Conservation (phyloP, 2,797 vertebrate species). For the Thaleichthys pacificus region DNA sequence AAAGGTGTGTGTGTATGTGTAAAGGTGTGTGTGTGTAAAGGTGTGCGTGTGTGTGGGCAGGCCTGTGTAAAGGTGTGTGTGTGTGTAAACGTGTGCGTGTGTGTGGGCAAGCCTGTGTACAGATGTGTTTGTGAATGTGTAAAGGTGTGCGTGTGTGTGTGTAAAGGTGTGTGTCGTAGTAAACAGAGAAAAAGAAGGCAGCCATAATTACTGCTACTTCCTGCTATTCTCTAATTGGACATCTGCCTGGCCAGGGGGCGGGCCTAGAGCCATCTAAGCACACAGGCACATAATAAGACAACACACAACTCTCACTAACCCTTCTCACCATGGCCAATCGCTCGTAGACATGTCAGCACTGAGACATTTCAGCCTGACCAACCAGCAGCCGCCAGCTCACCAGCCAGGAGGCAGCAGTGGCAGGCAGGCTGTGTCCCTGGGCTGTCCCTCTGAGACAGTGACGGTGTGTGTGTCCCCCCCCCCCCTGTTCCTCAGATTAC, state of each 20-base stretch:
- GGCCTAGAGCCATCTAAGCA: conserved; percentile 65
- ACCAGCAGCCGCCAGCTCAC: too few species aligned
- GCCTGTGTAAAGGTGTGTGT: too few species aligned
- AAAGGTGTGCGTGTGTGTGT: conserved; percentile 8
- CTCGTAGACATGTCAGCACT: too few species aligned
- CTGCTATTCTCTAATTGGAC: conserved; percentile 78
- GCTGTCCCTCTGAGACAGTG: conserved; percentile 30
- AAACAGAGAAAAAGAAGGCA: conserved; percentile 61
- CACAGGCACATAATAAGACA: conserved; percentile 53
- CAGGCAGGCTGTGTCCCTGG: conserved; percentile 15
- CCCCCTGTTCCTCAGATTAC: conserved; percentile 60
- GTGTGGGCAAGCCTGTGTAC: too few species aligned
- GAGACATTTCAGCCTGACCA: too few species aligned
- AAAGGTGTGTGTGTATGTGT: too few species aligned
- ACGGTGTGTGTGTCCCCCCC: conserved; percentile 8
- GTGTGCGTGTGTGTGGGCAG: too few species aligned
- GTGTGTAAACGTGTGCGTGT: too few species aligned
- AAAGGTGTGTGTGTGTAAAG: too few species aligned
- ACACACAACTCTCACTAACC: conserved; percentile 25
- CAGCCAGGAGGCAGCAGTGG: conserved; percentile 5
- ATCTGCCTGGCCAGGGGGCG: conserved; percentile 73
- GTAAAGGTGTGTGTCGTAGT: conserved; percentile 34
- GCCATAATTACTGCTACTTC: conserved; percentile 72
- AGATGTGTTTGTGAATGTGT: too few species aligned
- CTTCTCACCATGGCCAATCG: too few species aligned